These are phyloP conservation scores for Pteromalus puparum DNA, from an alignment of 1,140 invertebrate genomes.

Conservation along the genomic window DNA sequence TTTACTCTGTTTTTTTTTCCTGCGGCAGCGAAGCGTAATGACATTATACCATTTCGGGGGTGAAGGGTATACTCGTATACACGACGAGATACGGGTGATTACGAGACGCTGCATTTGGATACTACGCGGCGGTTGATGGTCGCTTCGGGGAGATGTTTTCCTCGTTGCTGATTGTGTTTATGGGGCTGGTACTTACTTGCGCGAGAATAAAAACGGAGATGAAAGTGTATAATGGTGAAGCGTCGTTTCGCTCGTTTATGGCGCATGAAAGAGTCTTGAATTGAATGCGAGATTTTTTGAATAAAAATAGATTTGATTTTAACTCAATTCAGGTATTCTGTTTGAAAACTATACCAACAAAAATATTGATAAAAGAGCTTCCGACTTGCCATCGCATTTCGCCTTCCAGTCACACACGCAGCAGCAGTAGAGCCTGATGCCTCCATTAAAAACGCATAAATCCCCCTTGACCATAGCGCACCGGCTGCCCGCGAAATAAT, in stretches of 20 bases:
- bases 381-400: not conserved
- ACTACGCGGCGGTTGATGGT: constrained; percentile 23
- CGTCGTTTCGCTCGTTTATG: not conserved
- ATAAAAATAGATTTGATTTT: too few species aligned
- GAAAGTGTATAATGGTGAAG: not conserved
- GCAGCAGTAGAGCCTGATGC: too few species aligned
- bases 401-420: not conserved
- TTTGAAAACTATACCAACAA: not conserved
- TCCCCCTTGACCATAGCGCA: not conserved
- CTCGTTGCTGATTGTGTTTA: constrained; percentile 29
- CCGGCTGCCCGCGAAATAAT: constrained; percentile 11
- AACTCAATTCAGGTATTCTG: too few species aligned
- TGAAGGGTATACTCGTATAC: not conserved
- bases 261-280: not conserved
- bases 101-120: constrained; percentile 26
- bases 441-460: not conserved
- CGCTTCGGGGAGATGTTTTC: not conserved
- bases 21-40: constrained; percentile 10
- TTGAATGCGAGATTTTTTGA: not conserved
- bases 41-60: constrained; percentile 22
- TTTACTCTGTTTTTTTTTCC: not conserved
- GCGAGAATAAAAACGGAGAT: not conserved
- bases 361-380: not conserved
- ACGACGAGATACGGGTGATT: not conserved
- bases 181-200: not conserved